Percentiles rank a stretch among this genome's conserved stretches.
Conservation (phyloP, 1,140 invertebrate genomes). For the Nebria ingens region DNA sequence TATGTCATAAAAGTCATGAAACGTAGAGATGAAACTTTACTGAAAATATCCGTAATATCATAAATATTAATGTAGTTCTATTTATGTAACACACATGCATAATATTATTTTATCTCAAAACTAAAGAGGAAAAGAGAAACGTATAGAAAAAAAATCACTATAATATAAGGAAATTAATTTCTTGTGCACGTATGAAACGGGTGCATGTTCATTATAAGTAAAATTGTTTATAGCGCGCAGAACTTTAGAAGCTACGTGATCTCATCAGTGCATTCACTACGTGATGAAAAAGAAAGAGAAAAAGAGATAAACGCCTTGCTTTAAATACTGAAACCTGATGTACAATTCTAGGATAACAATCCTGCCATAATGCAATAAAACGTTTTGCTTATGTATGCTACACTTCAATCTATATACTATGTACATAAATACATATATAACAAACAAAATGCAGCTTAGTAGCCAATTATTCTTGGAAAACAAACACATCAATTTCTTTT, state of each 20-base stretch:
- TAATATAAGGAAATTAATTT: conserved; percentile 5
- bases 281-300: neutral
- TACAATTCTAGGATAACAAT: too few species aligned
- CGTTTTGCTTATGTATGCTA: too few species aligned
- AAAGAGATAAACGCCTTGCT: too few species aligned
- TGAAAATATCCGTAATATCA: neutral
- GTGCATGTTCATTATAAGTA: conserved; percentile 8
- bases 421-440: too few species aligned
- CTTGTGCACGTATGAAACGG: neutral
- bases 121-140: too few species aligned
- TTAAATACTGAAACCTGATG: neutral
- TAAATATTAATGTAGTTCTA: neutral
- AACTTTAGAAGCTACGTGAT: neutral
- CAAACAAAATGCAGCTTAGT: too few species aligned
- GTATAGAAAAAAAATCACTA: neutral
- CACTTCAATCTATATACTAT: too few species aligned
- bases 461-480: too few species aligned
- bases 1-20: neutral
- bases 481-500: too few species aligned
- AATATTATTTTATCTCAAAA: neutral
- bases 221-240: conserved; percentile 5
- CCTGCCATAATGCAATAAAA: too few species aligned
- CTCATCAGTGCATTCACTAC: neutral
- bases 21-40: neutral
- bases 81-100: neutral